Evolutionary conservation across 2,888 invertebrate species (phyloP).

Genomic region (Oscheius sp.): DNA sequence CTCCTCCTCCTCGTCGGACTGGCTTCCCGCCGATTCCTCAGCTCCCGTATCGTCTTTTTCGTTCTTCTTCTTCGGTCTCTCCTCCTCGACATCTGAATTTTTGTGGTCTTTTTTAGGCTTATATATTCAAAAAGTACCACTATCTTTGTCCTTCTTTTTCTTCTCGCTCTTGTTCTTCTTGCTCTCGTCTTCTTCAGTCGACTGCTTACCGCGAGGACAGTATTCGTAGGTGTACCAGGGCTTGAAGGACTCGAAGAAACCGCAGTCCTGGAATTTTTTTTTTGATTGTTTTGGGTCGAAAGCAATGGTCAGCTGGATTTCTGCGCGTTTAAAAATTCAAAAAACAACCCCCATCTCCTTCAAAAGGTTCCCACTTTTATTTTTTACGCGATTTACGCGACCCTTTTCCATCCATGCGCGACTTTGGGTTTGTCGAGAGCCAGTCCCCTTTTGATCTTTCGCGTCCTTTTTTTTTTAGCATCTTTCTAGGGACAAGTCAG

Average conservation of each 20-base stretch:
- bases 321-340: too few species aligned
- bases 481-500: too few species aligned
- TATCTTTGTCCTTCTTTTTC: slow-evolving; percentile 53
- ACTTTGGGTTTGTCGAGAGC: too few species aligned
- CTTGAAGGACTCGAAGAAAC: slow-evolving; percentile 98
- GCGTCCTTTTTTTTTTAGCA: too few species aligned
- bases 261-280: slow-evolving; percentile 80
- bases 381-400: too few species aligned
- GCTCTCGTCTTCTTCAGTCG: slow-evolving; percentile 41
- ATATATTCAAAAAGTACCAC: slow-evolving; percentile 27
- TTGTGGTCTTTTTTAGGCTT: not conserved
- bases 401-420: too few species aligned
- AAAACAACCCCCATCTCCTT: too few species aligned
- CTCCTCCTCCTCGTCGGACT: slow-evolving; percentile 13
- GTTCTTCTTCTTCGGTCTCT: not conserved
- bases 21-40: not conserved
- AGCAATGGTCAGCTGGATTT: too few species aligned
- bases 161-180: slow-evolving; percentile 40
- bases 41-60: not conserved
- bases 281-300: too few species aligned
- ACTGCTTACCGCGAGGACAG: slow-evolving; percentile 22
- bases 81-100: slow-evolving; percentile 8
- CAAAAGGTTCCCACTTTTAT: too few species aligned
- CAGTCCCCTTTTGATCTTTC: too few species aligned
- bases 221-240: slow-evolving; percentile 82